phyloP scores from a whole-genome alignment of 2,113 vertebrate species.

The Hypomesus transpacificus region DNA sequence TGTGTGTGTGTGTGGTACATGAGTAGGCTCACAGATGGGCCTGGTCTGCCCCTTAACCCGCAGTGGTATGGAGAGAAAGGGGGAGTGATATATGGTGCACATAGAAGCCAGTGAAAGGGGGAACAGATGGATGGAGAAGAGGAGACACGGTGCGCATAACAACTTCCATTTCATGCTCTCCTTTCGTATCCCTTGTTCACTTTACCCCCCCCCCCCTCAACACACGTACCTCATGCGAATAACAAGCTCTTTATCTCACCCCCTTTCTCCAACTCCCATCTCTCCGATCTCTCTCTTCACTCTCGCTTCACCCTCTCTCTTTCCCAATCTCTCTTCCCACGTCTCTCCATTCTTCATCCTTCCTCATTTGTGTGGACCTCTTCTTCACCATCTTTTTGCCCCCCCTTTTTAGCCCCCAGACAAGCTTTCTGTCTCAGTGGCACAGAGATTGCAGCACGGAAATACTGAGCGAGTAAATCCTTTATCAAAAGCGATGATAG shows the following conservation, averaged over 20 bases:
- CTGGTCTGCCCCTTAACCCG: background rate
- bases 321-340: background rate
- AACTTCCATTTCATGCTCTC: too few species aligned
- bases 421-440: background rate
- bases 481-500: background rate
- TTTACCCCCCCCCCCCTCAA: background rate
- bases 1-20: too few species aligned
- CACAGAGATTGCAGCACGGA: background rate
- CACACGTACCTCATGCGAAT: conserved; percentile 8
- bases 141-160: background rate
- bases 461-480: background rate
- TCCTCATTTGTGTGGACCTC: background rate
- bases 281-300: background rate
- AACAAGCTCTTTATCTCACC: background rate
- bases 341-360: background rate
- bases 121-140: background rate
- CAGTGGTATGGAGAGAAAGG: background rate
- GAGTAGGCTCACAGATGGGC: background rate
- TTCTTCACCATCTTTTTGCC: background rate
- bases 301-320: background rate
- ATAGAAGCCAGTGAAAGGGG: background rate
- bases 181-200: too few species aligned
- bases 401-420: background rate
- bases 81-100: background rate
- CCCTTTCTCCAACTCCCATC: background rate